phyloP scores from a whole-genome alignment of 2,797 vertebrate genomes.

The Tauraco hartlaubi region DNA sequence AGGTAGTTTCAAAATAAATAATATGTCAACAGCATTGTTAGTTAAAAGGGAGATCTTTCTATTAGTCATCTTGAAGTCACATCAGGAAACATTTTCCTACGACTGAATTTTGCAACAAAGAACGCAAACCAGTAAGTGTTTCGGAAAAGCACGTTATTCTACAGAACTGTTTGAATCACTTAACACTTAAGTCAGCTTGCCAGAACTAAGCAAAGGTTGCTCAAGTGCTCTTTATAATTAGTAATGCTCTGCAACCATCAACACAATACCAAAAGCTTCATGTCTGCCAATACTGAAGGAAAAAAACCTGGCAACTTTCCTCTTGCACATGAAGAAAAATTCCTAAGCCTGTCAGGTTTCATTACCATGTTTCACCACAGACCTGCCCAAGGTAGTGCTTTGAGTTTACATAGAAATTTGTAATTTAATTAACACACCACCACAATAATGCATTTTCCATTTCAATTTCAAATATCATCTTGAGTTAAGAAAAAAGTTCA shows the following conservation, averaged over 20 bases:
- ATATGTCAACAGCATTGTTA: background rate
- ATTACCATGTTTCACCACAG: background rate
- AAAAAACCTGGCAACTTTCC: slow-evolving; percentile 15
- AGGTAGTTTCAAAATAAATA: background rate
- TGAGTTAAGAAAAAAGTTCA: background rate
- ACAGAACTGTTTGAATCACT: background rate
- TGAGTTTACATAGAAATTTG: background rate
- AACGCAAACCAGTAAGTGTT: background rate
- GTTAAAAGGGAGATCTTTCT: background rate
- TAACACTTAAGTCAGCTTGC: background rate
- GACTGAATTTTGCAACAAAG: background rate
- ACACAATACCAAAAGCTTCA: slow-evolving; percentile 6
- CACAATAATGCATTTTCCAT: background rate
- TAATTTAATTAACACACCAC: slow-evolving; percentile 27
- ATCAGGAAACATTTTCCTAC: background rate
- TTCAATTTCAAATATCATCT: background rate
- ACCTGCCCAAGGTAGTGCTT: background rate
- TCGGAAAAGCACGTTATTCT: background rate
- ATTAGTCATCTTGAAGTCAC: background rate
- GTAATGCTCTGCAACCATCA: slow-evolving; percentile 26
- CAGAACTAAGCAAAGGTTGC: slow-evolving; percentile 1
- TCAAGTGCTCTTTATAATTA: slow-evolving; percentile 61
- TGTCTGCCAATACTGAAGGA: background rate
- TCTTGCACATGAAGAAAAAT: slow-evolving; percentile 13
- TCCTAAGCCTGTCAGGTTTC: slow-evolving; percentile 10